Conservation (phyloP, 2,797 vertebrate species). For the Anomalospiza imberbis region DNA sequence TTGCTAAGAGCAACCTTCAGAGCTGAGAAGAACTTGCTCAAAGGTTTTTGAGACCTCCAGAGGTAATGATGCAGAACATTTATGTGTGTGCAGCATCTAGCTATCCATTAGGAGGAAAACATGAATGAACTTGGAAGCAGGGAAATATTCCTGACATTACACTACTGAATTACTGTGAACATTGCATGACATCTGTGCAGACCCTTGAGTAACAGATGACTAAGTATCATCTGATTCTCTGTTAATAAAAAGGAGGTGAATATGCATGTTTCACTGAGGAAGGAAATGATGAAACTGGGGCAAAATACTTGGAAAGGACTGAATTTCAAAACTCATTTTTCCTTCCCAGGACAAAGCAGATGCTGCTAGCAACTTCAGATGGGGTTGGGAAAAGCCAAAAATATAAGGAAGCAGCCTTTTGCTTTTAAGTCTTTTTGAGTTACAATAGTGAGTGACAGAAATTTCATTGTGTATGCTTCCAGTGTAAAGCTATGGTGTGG, state of each 20-base stretch:
- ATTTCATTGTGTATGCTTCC: neutral
- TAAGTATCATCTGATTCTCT: conserved; percentile 54
- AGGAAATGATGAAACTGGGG: conserved; percentile 46
- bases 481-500: neutral
- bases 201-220: conserved; percentile 30
- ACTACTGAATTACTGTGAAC: neutral
- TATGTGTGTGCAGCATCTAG: neutral
- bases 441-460: neutral
- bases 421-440: neutral
- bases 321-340: neutral
- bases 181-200: neutral
- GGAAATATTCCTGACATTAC: neutral
- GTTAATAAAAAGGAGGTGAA: conserved; percentile 35
- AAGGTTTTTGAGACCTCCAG: neutral
- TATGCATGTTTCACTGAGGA: conserved; percentile 11
- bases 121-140: neutral
- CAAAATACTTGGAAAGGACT: conserved; percentile 8
- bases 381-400: neutral
- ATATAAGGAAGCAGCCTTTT: neutral
- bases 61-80: neutral
- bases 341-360: neutral
- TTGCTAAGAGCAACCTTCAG: neutral
- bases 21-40: neutral
- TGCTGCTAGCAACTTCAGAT: neutral
- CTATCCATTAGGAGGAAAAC: neutral